Percentiles rank a stretch among this genome's conserved stretches.
phyloP scores from a whole-genome alignment of 2,888 invertebrate species.

The Cephus sareptanus region DNA sequence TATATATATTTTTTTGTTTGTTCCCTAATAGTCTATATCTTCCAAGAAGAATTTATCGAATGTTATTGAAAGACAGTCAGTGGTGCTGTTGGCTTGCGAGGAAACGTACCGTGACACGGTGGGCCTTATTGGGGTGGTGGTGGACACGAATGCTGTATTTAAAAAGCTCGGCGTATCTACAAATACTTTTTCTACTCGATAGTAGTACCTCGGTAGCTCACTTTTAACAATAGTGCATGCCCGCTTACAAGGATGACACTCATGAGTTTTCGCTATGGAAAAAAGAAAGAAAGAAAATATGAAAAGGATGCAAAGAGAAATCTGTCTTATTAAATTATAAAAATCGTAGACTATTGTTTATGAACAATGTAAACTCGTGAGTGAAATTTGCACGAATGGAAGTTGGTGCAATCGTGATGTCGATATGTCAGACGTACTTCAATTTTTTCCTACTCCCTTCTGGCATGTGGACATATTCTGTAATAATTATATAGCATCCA shows the following conservation, averaged over 20 bases:
- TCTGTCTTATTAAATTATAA: not conserved
- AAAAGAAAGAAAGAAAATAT: not conserved
- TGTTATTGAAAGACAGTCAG: not conserved
- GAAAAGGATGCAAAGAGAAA: not conserved
- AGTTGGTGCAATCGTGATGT: not conserved
- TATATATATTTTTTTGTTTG: not conserved
- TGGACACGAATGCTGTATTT: constrained; percentile 63
- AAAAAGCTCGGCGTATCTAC: constrained; percentile 62
- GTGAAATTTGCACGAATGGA: not conserved
- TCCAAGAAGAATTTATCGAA: not conserved
- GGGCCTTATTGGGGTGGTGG: constrained; percentile 23
- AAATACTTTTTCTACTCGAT: constrained; percentile 59
- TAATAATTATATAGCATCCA: not conserved
- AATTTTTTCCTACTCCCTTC: not conserved
- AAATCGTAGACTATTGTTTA: not conserved
- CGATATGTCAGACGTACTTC: not conserved
- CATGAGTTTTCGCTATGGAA: constrained; percentile 24
- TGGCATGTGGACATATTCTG: not conserved
- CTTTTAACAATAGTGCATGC: constrained; percentile 66
- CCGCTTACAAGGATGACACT: constrained; percentile 37
- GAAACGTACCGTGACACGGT: constrained; percentile 31
- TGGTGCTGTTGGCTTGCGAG: not conserved
- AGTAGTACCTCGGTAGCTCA: constrained; percentile 62
- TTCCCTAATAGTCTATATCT: not conserved
- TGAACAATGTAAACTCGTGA: not conserved